Percentiles rank a stretch among this genome's conserved stretches.
These are phyloP conservation scores for Oreochromis spilurus DNA, from an alignment of 2,113 vertebrate genomes.

Conservation along the genomic window DNA sequence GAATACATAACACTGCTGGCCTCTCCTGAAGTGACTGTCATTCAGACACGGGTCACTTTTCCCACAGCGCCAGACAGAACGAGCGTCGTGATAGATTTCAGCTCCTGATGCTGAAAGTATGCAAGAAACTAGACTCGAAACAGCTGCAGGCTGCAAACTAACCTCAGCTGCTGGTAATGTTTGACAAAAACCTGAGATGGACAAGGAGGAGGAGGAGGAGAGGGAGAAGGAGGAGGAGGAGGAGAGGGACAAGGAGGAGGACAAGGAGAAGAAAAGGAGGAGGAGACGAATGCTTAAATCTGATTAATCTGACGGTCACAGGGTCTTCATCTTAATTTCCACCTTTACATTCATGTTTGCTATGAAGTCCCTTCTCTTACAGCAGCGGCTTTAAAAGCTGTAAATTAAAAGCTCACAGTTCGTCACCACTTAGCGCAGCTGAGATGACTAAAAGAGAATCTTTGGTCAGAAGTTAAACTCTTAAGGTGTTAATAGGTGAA, in stretches of 20 bases:
- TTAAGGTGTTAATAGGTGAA: background rate
- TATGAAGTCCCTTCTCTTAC: background rate
- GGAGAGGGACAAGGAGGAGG: rapidly evolving
- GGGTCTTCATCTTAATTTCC: background rate
- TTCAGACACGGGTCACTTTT: background rate
- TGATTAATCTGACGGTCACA: rapidly evolving
- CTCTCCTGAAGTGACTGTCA: rapidly evolving
- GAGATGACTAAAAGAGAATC: background rate
- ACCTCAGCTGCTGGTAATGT: background rate
- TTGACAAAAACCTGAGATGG: rapidly evolving
- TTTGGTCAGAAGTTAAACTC: background rate
- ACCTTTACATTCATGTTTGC: rapidly evolving
- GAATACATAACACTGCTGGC: rapidly evolving
- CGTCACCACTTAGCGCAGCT: background rate
- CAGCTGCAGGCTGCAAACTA: background rate
- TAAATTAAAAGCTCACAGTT: background rate
- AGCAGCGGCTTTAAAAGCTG: background rate
- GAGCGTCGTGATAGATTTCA: background rate
- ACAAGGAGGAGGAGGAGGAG: rapidly evolving
- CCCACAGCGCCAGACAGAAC: background rate
- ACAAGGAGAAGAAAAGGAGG: rapidly evolving
- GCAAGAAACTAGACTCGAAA: background rate
- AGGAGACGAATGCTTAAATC: background rate
- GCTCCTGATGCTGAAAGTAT: background rate
- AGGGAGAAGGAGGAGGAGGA: rapidly evolving